These are phyloP conservation scores for Panonychus citri DNA, from an alignment of 1,140 invertebrate species.

Conservation along the genomic window DNA sequence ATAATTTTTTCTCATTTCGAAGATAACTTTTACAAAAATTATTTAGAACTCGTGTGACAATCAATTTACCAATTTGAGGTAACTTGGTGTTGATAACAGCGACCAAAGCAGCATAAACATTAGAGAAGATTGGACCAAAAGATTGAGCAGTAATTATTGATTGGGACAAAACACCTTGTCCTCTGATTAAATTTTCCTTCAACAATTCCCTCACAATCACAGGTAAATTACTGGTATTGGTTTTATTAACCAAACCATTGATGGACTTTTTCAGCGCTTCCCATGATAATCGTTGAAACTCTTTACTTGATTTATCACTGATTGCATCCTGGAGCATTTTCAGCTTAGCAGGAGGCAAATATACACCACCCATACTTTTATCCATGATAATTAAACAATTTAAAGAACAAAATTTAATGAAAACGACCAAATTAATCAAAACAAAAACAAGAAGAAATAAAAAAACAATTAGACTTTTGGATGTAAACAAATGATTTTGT, in stretches of 20 bases:
- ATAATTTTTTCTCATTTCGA: constrained; percentile 75
- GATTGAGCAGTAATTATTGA: constrained; percentile 91
- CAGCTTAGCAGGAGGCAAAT: constrained; percentile 89
- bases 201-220: constrained; percentile 75
- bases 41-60: constrained; percentile 69
- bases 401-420: no score
- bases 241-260: constrained; percentile 92
- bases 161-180: constrained; percentile 62
- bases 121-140: constrained; percentile 86
- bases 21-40: constrained; percentile 81
- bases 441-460: no score
- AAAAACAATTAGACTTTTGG: no score
- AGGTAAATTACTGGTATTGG: constrained; percentile 83
- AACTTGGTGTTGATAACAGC: constrained; percentile 93
- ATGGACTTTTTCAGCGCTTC: constrained; percentile 98
- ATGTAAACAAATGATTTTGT: no score
- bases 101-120: constrained; percentile 84
- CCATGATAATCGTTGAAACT: constrained; percentile 91
- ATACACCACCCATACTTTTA: constrained; percentile 77
- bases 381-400: no score
- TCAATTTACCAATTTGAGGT: constrained; percentile 82
- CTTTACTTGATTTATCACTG: constrained; percentile 64
- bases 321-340: constrained; percentile 80
- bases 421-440: no score
- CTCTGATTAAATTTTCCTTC: constrained; percentile 83